These are phyloP conservation scores for Donacobius atricapilla DNA, from an alignment of 2,113 vertebrate species.

Conservation along the genomic window DNA sequence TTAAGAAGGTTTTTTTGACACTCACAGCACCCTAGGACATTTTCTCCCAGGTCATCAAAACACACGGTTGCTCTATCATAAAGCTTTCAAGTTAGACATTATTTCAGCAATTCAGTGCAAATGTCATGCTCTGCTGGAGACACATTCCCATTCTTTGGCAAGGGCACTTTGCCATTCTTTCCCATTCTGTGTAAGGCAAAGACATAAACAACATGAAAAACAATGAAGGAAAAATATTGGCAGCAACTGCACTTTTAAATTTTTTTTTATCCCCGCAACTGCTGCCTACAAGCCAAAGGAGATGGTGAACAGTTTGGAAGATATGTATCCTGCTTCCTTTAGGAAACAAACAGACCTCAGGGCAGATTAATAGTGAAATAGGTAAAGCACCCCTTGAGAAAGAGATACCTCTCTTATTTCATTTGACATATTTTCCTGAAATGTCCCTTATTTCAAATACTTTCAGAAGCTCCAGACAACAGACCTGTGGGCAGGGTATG, in stretches of 20 bases:
- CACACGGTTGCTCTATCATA: not conserved
- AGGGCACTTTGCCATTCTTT: no score
- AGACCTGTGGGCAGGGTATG: not conserved
- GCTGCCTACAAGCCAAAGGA: not conserved
- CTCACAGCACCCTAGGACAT: not conserved
- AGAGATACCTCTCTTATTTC: not conserved
- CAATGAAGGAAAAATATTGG: conserved; percentile 1
- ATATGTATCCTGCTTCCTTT: not conserved
- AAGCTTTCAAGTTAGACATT: not conserved
- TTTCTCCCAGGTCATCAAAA: not conserved
- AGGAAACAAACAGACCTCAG: not conserved
- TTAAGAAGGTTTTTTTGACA: not conserved
- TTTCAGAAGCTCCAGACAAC: conserved; percentile 29
- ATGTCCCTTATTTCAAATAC: not conserved
- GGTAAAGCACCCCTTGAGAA: not conserved
- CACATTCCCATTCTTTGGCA: not conserved
- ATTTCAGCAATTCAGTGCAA: not conserved
- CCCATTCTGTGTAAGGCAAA: not conserved
- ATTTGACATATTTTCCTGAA: not conserved
- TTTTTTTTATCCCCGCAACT: not conserved
- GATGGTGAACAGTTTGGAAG: not conserved
- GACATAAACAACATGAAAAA: not conserved
- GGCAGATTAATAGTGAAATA: not conserved
- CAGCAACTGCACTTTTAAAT: not conserved
- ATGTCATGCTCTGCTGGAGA: not conserved